These are phyloP conservation scores for Caranx melampygus DNA, from an alignment of 2,113 vertebrate genomes.

Conservation along the genomic window DNA sequence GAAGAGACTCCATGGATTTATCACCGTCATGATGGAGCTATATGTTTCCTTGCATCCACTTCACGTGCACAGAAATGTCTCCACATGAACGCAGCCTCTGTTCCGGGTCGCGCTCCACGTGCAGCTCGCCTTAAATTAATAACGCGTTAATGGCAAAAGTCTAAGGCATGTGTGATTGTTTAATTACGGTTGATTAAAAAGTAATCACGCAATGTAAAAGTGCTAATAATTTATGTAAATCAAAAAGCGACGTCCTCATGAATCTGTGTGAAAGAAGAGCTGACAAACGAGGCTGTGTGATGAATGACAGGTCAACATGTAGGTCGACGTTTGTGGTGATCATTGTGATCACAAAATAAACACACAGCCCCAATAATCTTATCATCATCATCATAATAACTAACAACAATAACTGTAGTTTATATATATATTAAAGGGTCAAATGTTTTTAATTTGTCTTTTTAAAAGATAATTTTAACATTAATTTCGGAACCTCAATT, in stretches of 20 bases:
- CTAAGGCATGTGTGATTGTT: conserved; percentile 38
- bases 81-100: not conserved
- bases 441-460: no score
- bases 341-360: not conserved
- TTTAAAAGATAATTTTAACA: no score
- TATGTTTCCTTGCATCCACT: conserved; percentile 9
- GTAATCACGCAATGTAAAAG: conserved; percentile 30
- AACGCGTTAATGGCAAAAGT: conserved; percentile 25
- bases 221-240: conserved; percentile 58
- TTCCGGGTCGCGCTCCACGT: conserved; percentile 22
- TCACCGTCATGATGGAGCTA: not conserved
- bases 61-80: conserved; percentile 33
- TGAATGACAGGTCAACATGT: conserved; percentile 48
- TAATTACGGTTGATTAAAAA: conserved; percentile 37
- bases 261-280: conserved; percentile 31
- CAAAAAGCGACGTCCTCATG: conserved; percentile 22
- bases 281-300: conserved; percentile 55
- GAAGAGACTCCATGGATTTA: not conserved
- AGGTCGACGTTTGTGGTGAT: not conserved
- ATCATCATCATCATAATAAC: not conserved
- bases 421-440: no score
- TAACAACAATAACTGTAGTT: no score
- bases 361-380: not conserved
- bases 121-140: not conserved
- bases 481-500: no score